A percentile compares a stretch with the other conserved stretches of the same genome.
Evolutionary conservation across 2,888 invertebrate genomes (phyloP).

Genomic region (Caenorhabditis sulstoni): DNA sequence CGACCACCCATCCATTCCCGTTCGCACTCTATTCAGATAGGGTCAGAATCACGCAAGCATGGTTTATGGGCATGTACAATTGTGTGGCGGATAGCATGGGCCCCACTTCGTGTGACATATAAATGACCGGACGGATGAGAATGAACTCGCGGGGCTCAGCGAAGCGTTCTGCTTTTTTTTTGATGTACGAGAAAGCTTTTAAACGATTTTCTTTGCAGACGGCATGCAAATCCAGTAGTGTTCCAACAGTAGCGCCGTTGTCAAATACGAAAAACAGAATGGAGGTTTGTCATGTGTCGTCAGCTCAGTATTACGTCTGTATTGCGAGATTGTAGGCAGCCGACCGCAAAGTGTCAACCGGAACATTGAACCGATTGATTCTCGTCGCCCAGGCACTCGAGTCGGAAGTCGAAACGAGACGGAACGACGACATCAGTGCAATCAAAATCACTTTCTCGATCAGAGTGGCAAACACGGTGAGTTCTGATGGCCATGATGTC

Average conservation of each 20-base stretch:
- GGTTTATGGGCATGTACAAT: conserved; percentile 31
- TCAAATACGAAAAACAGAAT: conserved; percentile 42
- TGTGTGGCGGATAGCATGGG: background rate
- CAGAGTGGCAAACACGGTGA: conserved; percentile 77
- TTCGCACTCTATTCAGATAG: conserved; percentile 23
- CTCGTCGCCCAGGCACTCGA: conserved; percentile 79
- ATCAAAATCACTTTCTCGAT: conserved; percentile 76
- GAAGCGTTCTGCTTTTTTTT: background rate
- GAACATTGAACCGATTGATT: conserved; percentile 78
- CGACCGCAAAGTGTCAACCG: conserved; percentile 76
- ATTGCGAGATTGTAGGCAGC: conserved; percentile 7
- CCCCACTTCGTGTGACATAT: conserved; percentile 24
- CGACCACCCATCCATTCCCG: conserved; percentile 37
- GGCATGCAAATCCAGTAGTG: conserved; percentile 58
- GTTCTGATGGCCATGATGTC: conserved; percentile 16
- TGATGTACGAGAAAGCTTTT: background rate
- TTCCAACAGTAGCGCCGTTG: conserved; percentile 26
- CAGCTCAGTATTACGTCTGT: background rate
- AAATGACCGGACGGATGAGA: background rate
- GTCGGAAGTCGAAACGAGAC: conserved; percentile 75
- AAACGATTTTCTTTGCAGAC: conserved; percentile 38
- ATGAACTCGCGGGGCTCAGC: background rate
- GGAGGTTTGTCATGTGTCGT: conserved; percentile 33
- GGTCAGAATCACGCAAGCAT: conserved; percentile 34
- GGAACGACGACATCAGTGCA: conserved; percentile 75